A percentile compares a stretch with the other conserved stretches of the same genome.
Conservation (phyloP, 1,140 invertebrate species). For the Phocides pigmalion region DNA sequence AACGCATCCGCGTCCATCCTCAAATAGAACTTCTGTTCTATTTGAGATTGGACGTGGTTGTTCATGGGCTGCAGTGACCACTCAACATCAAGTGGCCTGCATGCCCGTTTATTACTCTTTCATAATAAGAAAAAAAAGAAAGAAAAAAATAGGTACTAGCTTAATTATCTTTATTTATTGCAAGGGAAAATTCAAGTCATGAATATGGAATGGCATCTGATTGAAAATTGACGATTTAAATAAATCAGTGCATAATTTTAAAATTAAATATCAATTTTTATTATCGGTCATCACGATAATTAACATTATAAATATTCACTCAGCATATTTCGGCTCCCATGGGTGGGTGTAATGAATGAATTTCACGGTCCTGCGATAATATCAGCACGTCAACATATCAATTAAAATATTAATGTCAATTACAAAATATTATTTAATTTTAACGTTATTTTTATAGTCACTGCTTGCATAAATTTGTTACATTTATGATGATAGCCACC, state of each 20-base stretch:
- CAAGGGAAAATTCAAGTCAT: background rate
- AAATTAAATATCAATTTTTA: slow-evolving; percentile 27
- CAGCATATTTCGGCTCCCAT: slow-evolving; percentile 15
- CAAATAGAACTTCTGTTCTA: too few species aligned
- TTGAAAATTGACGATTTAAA: background rate
- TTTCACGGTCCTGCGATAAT: slow-evolving; percentile 20
- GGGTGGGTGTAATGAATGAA: slow-evolving; percentile 8
- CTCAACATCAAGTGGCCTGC: too few species aligned
- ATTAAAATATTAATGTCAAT: slow-evolving; percentile 27
- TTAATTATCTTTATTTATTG: slow-evolving; percentile 7
- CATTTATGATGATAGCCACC: too few species aligned
- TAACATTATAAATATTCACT: slow-evolving; percentile 29
- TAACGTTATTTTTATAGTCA: background rate
- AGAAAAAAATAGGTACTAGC: background rate
- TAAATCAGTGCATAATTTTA: background rate
- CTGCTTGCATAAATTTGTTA: too few species aligned
- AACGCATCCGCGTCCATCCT: too few species aligned
- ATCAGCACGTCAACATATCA: slow-evolving; percentile 28
- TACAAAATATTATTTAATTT: background rate
- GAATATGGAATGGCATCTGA: background rate
- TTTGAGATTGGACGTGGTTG: too few species aligned
- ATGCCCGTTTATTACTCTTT: too few species aligned
- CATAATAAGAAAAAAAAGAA: too few species aligned
- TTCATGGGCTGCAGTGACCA: too few species aligned
- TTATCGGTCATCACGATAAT: slow-evolving; percentile 22